Evolutionary conservation across 2,113 vertebrate genomes (phyloP), one percentile per base, ranked within the genome.

Genomic region (Erythrocercus mccallii): DNA sequence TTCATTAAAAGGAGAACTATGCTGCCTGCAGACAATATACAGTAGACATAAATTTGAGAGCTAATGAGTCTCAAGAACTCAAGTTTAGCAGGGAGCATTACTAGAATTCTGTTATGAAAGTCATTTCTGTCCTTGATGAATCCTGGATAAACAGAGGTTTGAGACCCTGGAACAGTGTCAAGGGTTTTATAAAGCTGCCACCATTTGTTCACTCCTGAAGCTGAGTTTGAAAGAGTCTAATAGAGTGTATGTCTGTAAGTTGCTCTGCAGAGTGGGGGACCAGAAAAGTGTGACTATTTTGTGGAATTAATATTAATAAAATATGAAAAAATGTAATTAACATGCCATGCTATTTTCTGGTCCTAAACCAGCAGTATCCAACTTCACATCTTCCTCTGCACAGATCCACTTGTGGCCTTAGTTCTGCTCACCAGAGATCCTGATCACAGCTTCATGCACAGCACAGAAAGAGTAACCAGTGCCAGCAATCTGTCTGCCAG

Each of bases 281-380:
- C 50, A 81, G 62, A 85, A 87, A 50, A 40, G 0, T 53, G 31
- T 74, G 64, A 86, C 7, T 91, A 38, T 79, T 95, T 84, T 64
- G 72, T 71, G 68, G 93, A 94, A 95, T 94, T 95, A 92, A 91
- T 62, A 86, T 92, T 87, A 95, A 87, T 94, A 90, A 97, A 71
- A 83, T 88, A 94, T 72, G 82, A 94, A 94, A 65, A 17, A 33
- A 11, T 11, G n/a, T 48, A 80, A 95, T 91, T 94, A 92, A 91
- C 60, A 94, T n/a, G 28, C 79, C 62, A 25, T 53, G 51, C 81
- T 82, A 58, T 89, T 92, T 77, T 91, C 92, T 92, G 44, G 28
- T 86, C 74, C 92, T 89, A 85, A 94, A 86, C 37, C 77, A 66
- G 37, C 51, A 86, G 17, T 80, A 50, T 72, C 81, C 51, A 76